phyloP scores from a whole-genome alignment of 2,113 vertebrate genomes.

The Scomber colias region DNA sequence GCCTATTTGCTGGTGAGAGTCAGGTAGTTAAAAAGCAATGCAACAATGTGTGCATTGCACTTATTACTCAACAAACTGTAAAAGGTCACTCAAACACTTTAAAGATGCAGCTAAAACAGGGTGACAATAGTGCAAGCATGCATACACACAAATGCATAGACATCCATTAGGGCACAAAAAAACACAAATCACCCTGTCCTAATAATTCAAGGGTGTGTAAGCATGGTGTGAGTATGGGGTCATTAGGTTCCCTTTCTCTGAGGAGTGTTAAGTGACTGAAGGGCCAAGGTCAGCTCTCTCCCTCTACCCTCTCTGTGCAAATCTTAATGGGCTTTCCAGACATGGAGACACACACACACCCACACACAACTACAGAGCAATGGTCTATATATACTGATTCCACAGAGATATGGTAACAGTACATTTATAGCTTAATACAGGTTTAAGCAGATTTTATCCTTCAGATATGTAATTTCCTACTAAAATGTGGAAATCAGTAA shows the following conservation, averaged over 20 bases:
- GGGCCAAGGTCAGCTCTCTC: slow-evolving; percentile 71
- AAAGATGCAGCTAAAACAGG: slow-evolving; percentile 24
- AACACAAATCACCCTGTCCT: neutral
- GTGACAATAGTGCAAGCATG: neutral
- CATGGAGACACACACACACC: slow-evolving; percentile 20
- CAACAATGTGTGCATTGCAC: slow-evolving; percentile 29
- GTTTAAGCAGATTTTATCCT: slow-evolving; percentile 53
- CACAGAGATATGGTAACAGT: slow-evolving; percentile 48
- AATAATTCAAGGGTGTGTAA: slow-evolving; percentile 11
- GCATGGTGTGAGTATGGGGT: slow-evolving; percentile 52
- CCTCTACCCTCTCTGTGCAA: slow-evolving; percentile 45
- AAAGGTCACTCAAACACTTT: slow-evolving; percentile 9
- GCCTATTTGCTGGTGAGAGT: slow-evolving; percentile 1
- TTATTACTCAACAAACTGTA: slow-evolving; percentile 37
- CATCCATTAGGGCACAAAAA: neutral
- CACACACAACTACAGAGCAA: slow-evolving; percentile 1
- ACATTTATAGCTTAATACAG: slow-evolving; percentile 57
- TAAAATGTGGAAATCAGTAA: slow-evolving; percentile 59
- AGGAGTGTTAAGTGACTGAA: slow-evolving; percentile 74
- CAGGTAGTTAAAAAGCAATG: slow-evolving; percentile 24
- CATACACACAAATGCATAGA: neutral
- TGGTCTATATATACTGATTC: slow-evolving; percentile 36
- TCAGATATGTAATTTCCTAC: slow-evolving; percentile 60
- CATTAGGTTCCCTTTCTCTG: slow-evolving; percentile 61
- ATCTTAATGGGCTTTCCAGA: slow-evolving; percentile 71